These are phyloP conservation scores for Acanthis flammea DNA, from an alignment of 2,797 vertebrate genomes.

Conservation along the genomic window DNA sequence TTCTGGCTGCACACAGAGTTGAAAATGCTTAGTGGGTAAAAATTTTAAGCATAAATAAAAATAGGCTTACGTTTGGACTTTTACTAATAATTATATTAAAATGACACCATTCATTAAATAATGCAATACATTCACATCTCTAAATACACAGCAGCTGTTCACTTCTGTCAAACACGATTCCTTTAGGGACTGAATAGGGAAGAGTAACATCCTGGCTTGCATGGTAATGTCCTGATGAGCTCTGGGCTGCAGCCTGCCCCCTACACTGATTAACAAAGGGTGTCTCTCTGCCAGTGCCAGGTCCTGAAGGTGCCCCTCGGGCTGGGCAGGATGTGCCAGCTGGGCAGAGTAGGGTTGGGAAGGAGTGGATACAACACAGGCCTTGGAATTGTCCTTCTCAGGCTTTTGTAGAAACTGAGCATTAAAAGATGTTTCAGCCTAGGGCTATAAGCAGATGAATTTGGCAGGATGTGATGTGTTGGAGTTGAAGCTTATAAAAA, in stretches of 20 bases:
- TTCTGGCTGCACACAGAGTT: not conserved
- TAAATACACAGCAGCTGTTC: conserved; percentile 71
- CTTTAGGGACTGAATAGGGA: conserved; percentile 56
- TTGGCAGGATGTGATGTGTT: not conserved
- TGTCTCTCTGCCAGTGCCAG: not conserved
- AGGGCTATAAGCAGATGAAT: not conserved
- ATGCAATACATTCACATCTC: conserved; percentile 59
- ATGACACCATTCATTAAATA: conserved; percentile 69
- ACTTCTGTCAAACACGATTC: conserved; percentile 45
- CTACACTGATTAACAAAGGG: not conserved
- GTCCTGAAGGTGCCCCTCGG: not conserved
- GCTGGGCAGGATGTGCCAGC: not conserved
- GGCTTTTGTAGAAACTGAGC: not conserved
- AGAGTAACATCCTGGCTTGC: conserved; percentile 33
- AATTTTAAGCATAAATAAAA: conserved; percentile 55
- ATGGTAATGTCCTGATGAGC: conserved; percentile 23
- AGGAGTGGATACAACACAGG: not conserved
- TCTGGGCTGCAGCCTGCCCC: not conserved
- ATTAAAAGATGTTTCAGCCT: conserved; percentile 12
- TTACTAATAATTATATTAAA: conserved; percentile 68
- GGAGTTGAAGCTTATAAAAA: not conserved
- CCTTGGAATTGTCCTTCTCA: not conserved
- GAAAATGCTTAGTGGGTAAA: conserved; percentile 32
- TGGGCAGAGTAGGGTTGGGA: not conserved
- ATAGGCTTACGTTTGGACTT: conserved; percentile 43